Base-by-base conservation (phyloP, 2,888 invertebrate genomes). In the Neoaliturus tenellus region DNA sequence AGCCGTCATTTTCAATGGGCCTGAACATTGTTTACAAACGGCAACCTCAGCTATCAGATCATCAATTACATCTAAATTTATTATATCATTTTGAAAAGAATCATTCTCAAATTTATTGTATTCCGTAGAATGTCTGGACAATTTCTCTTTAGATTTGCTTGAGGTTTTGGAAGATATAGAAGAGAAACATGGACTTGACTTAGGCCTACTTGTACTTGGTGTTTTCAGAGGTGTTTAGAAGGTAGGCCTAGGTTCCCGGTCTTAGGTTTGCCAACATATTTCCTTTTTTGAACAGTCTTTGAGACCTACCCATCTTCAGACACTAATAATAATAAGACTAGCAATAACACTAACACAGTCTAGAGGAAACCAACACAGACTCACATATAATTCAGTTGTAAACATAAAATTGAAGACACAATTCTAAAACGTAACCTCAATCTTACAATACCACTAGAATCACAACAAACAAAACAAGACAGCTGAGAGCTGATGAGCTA, bases 1-100 rank as follows among this genome's bases (percentile, higher is more conserved):
- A 78, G 28, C 28, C 48, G 78, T 48, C 2, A 51, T 17, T 48
- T 78, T 44, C 78, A 78, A n/a, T 44, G 51, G 25, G 20, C 17
- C 8, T 41, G n/a, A 10, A 78, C 44, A 80, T 41, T 80, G 25
- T 44, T 48, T 28, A 48, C 80, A 67, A 8, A 67, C 48, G 12
- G 80, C 55, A 17, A 80, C 12, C 55, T 55, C 39, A 55, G 55
- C 31, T 28, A 80, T 28, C 55, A 44, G 14, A 20, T 48, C 25
- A 78, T 78, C 28, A 2, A 78, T 6, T 6, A 23, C 44, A 44
- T 17, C 10, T 12, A 78, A 41, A 78, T 41, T 48, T 78, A 78
- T 6, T 3, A 71, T 71, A 71, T 71, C 71, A 71, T 71, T 20
- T 71, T 71, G 35, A 31, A 71, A 71, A 28, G 35, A 33, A 33